Conservation (phyloP, 2,113 vertebrate species). For the Pungitius pungitius region DNA sequence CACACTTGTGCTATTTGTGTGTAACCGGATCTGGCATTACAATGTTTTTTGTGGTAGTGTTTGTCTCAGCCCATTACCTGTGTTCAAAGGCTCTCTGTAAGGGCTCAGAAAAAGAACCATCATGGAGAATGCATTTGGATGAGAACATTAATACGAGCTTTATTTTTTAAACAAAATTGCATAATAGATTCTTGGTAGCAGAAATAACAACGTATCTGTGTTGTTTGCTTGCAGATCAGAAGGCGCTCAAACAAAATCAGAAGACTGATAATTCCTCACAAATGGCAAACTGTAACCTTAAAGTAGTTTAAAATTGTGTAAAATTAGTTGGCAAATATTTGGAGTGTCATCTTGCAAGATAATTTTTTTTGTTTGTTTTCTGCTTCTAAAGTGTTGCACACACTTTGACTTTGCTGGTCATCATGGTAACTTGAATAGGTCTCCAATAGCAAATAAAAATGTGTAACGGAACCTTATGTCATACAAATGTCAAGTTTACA, state of each 20-base stretch:
- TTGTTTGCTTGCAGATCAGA: background rate
- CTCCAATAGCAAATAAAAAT: conserved; percentile 16
- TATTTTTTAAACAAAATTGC: too few species aligned
- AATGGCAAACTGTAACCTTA: background rate
- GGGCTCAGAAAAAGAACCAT: conserved; percentile 28
- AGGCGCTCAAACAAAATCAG: background rate
- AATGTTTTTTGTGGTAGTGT: conserved; percentile 59
- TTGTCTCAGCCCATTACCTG: conserved; percentile 70
- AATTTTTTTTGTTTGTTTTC: background rate
- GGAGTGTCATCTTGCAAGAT: background rate
- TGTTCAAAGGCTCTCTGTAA: conserved; percentile 57
- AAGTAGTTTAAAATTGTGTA: background rate
- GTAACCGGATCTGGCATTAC: conserved; percentile 59
- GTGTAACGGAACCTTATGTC: conserved; percentile 8
- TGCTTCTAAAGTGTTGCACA: background rate
- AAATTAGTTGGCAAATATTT: background rate
- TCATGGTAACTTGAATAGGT: background rate
- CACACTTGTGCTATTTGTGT: conserved; percentile 20
- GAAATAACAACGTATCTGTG: background rate
- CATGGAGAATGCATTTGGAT: background rate
- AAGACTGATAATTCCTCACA: conserved; percentile 1
- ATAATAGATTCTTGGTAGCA: background rate
- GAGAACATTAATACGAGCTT: too few species aligned
- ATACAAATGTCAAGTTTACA: conserved; percentile 1
- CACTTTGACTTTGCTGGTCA: background rate